Base-by-base conservation (phyloP, 2,113 vertebrate genomes). In the Enhydra lutris region DNA sequence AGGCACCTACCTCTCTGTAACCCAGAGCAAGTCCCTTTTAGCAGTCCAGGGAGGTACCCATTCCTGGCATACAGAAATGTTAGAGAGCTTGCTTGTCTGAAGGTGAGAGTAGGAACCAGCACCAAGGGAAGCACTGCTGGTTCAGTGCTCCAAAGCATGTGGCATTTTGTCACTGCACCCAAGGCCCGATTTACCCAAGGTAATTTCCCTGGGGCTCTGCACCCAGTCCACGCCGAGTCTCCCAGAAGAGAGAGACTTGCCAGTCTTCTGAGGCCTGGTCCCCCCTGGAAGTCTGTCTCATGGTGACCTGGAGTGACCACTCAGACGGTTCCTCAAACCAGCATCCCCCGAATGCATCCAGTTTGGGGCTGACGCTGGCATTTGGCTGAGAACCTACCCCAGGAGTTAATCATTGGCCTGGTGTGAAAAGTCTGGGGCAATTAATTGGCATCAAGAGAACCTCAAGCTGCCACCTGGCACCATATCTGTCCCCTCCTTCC, bases 331-430 rank as follows among this genome's bases (percentile, higher is more conserved):
- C 47, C 69, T n/a, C 45, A 24, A 61, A n/a, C 31, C 65, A 69
- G 65, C 3, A 12, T 78, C 7, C 11, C 94, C 50, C 39, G 34
- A 52, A 34, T 34, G 18, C 59, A 47, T 34, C 42, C 17, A 50
- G 2, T 4, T 17, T 87, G 42, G 36, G n/a, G 18, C 24, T 89
- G 52, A 89, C 7, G 0, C 24, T 39, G 29, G 31, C 42, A 6
- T 96, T 93, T 95, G 87, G 71, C 89, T 71, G 82, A 95, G 63
- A 31, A 45, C 42, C 7, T 52, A n/a, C 15, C 65, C 57, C n/a
- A 89, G 59, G 36, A 63, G 67, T 98, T 96, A 95, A 95, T 97
- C 85, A 86, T 93, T 96, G 94, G 15, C 93, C 78, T 39, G 63
- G 34, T 89, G 21, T 90, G 81, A 83, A 96, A 57, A 39, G 52